Evolutionary conservation across 1,140 invertebrate genomes (phyloP).

Genomic region (Orius insidiosus): DNA sequence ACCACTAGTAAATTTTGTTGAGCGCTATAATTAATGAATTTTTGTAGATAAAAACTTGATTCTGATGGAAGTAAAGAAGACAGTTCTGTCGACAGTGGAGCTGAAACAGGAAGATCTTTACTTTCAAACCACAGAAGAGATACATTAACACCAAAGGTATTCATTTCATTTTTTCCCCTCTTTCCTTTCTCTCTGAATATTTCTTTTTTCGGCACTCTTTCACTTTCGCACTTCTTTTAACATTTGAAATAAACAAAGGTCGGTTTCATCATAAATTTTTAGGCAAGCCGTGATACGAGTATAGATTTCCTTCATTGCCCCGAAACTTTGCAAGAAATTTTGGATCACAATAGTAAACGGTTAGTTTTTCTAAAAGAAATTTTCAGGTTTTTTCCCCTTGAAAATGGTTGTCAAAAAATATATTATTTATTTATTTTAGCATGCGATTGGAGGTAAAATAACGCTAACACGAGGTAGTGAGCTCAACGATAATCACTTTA

Average conservation of each 20-base stretch:
- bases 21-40: too few species aligned
- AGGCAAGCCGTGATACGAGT: conserved; percentile 1
- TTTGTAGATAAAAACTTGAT: conserved; percentile 39
- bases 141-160: conserved; percentile 28
- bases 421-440: conserved; percentile 22
- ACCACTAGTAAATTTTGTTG: too few species aligned
- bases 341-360: conserved; percentile 14
- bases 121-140: conserved; percentile 40
- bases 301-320: conserved; percentile 17
- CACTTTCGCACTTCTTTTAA: background rate
- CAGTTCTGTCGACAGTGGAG: conserved; percentile 67
- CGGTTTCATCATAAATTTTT: background rate
- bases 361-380: conserved; percentile 10
- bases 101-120: conserved; percentile 35
- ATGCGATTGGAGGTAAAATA: conserved; percentile 27
- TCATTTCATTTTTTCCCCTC: background rate
- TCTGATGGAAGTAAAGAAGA: conserved; percentile 55
- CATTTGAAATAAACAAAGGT: background rate
- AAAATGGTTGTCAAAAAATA: conserved; percentile 1
- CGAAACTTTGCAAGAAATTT: conserved; percentile 13
- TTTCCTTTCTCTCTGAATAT: background rate
- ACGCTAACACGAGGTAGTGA: conserved; percentile 30
- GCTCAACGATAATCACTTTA: conserved; percentile 27
- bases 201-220: background rate
- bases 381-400: background rate